Conservation (phyloP, 2,797 vertebrate genomes). For the Coregonus sp. region DNA sequence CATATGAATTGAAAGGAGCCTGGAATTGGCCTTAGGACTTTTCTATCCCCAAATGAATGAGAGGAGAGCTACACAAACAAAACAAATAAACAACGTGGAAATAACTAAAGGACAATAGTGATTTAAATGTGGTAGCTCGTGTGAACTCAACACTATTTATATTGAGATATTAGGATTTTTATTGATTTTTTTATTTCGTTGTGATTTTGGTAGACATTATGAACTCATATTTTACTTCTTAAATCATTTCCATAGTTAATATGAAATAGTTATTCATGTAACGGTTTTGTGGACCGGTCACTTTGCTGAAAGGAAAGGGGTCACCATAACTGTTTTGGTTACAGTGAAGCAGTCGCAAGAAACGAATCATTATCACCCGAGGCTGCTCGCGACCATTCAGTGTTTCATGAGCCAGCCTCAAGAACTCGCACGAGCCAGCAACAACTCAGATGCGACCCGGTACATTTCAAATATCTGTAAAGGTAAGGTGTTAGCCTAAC, state of each 20-base stretch:
- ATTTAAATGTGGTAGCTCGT: not conserved
- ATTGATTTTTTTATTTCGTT: not conserved
- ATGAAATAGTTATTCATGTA: not conserved
- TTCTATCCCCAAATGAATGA: not conserved
- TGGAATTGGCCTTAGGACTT: constrained; percentile 2
- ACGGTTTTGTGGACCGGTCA: constrained; percentile 7
- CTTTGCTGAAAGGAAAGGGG: constrained; percentile 13
- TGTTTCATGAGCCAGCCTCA: constrained; percentile 21
- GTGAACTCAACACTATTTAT: too few relatives aligned
- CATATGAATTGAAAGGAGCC: not conserved
- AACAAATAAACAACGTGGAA: constrained; percentile 9
- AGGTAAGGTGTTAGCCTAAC: constrained; percentile 57
- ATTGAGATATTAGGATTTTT: too few relatives aligned
- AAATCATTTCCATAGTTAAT: not conserved
- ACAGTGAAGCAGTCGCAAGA: constrained; percentile 22
- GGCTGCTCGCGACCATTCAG: constrained; percentile 29
- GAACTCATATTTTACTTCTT: not conserved
- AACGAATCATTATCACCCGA: constrained; percentile 36
- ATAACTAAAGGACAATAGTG: not conserved
- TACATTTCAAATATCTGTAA: constrained; percentile 69
- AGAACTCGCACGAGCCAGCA: constrained; percentile 50
- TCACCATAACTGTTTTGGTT: constrained; percentile 5
- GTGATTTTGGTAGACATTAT: not conserved
- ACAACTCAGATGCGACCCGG: constrained; percentile 64
- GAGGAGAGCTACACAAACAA: not conserved